Evolutionary conservation across 2,113 vertebrate species (phyloP).

Genomic region (Tragelaphus imberbis): DNA sequence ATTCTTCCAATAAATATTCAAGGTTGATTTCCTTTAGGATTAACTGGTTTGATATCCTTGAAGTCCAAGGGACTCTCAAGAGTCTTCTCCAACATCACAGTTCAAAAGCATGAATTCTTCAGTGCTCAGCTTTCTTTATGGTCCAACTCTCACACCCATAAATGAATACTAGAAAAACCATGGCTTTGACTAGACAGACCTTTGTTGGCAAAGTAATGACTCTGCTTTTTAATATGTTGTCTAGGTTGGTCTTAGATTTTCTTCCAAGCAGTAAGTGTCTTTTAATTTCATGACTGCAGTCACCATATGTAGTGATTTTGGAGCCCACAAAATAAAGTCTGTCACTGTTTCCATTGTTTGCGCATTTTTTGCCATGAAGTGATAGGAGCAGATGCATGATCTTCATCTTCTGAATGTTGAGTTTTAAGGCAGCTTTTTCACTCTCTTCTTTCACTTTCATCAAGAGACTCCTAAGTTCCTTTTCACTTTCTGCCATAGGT

Average conservation of each 20-base stretch:
- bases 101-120: background rate
- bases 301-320: background rate
- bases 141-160: background rate
- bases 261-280: background rate
- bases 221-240: background rate
- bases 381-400: background rate
- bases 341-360: background rate
- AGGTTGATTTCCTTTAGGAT: background rate
- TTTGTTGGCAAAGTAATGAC: background rate
- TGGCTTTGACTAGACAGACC: background rate
- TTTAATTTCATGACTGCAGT: background rate
- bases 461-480: background rate
- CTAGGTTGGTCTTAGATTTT: background rate
- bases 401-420: background rate
- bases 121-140: fast-evolving
- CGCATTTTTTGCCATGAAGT: background rate
- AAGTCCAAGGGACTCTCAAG: background rate
- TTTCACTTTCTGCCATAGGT: background rate
- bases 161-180: background rate
- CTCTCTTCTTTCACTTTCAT: background rate
- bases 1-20: background rate
- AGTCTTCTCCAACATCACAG: background rate
- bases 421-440: background rate
- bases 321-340: background rate
- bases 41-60: background rate